Evolutionary conservation across 2,113 vertebrate species (phyloP).

Genomic region (Glaucidium brasilianum): DNA sequence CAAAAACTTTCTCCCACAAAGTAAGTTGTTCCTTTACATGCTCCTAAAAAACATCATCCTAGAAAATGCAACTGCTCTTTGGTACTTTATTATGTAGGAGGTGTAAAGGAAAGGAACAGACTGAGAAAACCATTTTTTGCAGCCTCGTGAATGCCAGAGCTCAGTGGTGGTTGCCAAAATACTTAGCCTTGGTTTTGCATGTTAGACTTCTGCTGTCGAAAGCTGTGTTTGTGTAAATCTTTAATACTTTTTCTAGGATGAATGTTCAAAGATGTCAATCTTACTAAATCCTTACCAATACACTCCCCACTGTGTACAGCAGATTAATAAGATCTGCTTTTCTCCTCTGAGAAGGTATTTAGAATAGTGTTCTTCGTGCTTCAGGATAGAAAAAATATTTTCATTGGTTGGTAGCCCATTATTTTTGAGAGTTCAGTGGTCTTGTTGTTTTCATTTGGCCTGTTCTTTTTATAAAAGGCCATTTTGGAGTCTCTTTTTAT

Average conservation of each 20-base stretch:
- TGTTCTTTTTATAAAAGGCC: background rate
- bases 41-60: background rate
- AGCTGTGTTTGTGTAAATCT: background rate
- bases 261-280: slow-evolving; percentile 11
- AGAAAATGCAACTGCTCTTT: background rate
- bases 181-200: background rate
- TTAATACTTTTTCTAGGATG: background rate
- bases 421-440: background rate
- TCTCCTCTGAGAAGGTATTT: background rate
- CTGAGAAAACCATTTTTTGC: background rate
- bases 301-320: background rate
- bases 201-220: background rate
- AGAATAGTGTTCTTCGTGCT: background rate
- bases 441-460: background rate
- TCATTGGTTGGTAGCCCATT: background rate
- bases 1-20: background rate
- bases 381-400: background rate
- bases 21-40: background rate
- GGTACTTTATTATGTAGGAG: background rate
- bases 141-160: background rate
- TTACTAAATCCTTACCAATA: slow-evolving; percentile 15
- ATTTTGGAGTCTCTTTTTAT: background rate
- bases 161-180: background rate
- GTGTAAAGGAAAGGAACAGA: background rate
- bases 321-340: background rate